phyloP scores from a whole-genome alignment of 2,113 vertebrate genomes.

The Stigmatopora nigra region DNA sequence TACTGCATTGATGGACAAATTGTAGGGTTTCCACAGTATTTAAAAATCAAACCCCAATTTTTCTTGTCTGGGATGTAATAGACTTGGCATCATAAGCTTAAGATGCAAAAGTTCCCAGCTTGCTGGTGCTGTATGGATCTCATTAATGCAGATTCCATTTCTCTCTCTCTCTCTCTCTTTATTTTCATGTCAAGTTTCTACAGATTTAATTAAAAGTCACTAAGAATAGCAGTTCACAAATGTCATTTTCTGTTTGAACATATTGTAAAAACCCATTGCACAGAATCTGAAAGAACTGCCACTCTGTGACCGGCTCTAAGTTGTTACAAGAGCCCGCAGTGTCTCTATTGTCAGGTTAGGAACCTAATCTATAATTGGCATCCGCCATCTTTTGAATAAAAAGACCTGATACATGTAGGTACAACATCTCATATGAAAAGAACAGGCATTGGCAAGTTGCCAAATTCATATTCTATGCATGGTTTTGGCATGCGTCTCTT shows the following conservation, averaged over 20 bases:
- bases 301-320: constrained; percentile 38
- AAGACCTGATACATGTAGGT: background rate
- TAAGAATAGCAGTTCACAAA: constrained; percentile 63
- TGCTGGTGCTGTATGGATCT: constrained; percentile 66
- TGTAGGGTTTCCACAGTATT: no score
- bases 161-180: constrained; percentile 4
- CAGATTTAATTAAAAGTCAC: constrained; percentile 74
- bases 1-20: no score
- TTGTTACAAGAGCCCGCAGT: constrained; percentile 34
- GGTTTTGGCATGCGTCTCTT: background rate
- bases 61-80: constrained; percentile 37
- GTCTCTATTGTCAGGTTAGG: constrained; percentile 28
- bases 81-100: constrained; percentile 60
- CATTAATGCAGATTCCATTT: constrained; percentile 68
- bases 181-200: constrained; percentile 59
- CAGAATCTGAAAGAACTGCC: constrained; percentile 42
- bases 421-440: constrained; percentile 20
- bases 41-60: no score
- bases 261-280: constrained; percentile 60
- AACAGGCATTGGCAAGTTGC: constrained; percentile 22
- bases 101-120: constrained; percentile 66
- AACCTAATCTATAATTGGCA: constrained; percentile 53
- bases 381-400: constrained; percentile 22
- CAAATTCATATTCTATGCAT: constrained; percentile 16
- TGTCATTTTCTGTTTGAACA: constrained; percentile 70